Base-by-base conservation (phyloP, 2,113 vertebrate species). In the Ptilorrhoa leucosticta region DNA sequence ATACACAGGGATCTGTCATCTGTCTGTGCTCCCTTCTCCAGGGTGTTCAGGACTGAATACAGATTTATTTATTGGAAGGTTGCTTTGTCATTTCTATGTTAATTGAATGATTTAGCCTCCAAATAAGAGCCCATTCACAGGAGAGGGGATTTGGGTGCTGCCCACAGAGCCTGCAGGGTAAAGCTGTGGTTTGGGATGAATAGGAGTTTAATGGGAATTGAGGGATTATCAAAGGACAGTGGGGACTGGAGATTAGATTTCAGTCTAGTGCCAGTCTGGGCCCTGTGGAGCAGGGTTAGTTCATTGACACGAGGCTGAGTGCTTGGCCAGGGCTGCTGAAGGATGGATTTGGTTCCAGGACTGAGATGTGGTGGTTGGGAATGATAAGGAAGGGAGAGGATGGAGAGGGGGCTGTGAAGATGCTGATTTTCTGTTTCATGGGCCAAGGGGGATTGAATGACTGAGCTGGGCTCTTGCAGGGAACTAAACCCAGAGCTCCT, bases 221-320 rank as follows among this genome's bases (percentile, higher is more conserved):
- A 37, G 30, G 22, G 31, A 24, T 56, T 24, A 3, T 44, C 61
- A 48, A 72, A 37, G 61, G 28, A 7, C 3, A 8, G 35, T 2
- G 20, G 5, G 19, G 21, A 1, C 23, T 18, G 31, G 21, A 47
- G 42, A 16, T 37, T 1, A 13, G 26, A 5, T 13, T 28, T 16
- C 47, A 20, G 11, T 11, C 6, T 54, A 6, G 24, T 9, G 57
- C 28, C 13, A 45, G n/a, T 7, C 35, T 14, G n/a, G 35, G 42
- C n/a, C 16, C 11, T 10, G 47, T 13, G 66, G 6, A 17, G 50
- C 37, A 19, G 40, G 20, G 30, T 9, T 12, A 9, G 9, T 13
- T 40, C 26, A 22, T 3, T 15, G 31, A 8, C 1, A 3, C 0
- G 1, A 37, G 23, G 33, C 15, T 37, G 3, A 44, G 28, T 21